Base-by-base conservation (phyloP, 2,113 vertebrate species). In the Caloenas nicobarica region DNA sequence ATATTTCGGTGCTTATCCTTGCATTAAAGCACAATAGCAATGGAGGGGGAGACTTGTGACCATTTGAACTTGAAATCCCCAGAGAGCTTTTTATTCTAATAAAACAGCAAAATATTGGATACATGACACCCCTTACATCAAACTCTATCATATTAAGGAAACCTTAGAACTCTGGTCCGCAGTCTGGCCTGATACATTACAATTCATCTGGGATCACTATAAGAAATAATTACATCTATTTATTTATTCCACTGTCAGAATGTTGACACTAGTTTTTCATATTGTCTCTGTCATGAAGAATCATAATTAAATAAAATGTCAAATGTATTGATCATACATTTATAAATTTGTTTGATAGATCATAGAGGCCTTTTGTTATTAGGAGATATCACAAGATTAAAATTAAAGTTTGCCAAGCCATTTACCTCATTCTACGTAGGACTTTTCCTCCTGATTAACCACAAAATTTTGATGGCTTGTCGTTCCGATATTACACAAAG, bases 61-160 rank as follows among this genome's bases (percentile, higher is more conserved):
- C 97, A 96, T 98, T 97, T 98, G 98, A 99, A 99, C 98, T 97
- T 97, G 97, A 98, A 98, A 98, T 98, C 98, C 98, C 98, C 96
- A 74, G 98, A 98, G 99, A 98, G 98, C 98, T 97, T 98, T 98
- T 98, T 98, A 97, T 98, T 98, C 98, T 99, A 98, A 99, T 99
- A 99, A 99, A 98, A 98, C 98, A 98, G 98, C 97, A 98, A 98
- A 97, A 98, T 98, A 98, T 98, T 98, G 98, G 98, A 97, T 97
- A 98, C 98, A 97, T 97, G 98, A 98, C 98, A 99, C 98, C 98
- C 72, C 97, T 96, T 97, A 97, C 97, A 98, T 99, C 99, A 99
- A 99, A 98, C 98, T 98, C 98, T 98, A 98, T 98, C 98, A 98
- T 98, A 98, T 99, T 99, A 99, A 98, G 98, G 98, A 98, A 99